Evolutionary conservation across 53 echinoderm and acorn worm genomes (phyloP).

Genomic region (Holothuria leucospilota): DNA sequence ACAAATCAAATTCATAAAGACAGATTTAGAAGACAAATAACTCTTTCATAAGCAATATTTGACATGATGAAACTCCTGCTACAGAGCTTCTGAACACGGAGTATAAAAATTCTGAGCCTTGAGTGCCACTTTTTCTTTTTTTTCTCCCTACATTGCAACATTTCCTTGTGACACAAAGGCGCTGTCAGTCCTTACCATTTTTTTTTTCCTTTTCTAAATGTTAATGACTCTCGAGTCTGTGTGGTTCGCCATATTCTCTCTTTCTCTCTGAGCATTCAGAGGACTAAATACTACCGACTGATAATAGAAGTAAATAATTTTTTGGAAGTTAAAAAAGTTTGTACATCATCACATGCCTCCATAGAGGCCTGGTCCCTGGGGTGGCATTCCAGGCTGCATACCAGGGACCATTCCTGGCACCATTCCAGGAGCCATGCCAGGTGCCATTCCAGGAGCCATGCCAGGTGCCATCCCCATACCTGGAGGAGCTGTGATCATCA

Average conservation of each 20-base stretch:
- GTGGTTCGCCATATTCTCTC: background rate
- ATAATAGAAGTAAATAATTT: slow-evolving; percentile 47
- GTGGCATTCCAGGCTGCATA: slow-evolving; percentile 77
- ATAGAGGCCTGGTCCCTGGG: slow-evolving; percentile 69
- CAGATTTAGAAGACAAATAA: no score
- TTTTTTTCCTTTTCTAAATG: background rate
- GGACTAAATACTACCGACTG: slow-evolving; percentile 35
- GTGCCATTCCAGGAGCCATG: slow-evolving; percentile 67
- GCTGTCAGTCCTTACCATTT: background rate
- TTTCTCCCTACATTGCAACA: no score
- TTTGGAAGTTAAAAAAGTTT: background rate
- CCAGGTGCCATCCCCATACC: slow-evolving; percentile 77
- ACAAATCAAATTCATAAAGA: no score
- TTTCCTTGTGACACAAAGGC: no score
- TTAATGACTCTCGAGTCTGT: background rate
- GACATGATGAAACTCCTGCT: no score
- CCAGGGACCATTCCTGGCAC: slow-evolving; percentile 59
- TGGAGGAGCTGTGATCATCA: slow-evolving; percentile 94
- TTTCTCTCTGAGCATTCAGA: slow-evolving; percentile 3
- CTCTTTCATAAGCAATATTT: no score
- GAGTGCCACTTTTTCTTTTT: no score
- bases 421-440: slow-evolving; percentile 65
- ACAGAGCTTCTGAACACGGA: no score
- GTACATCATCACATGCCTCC: slow-evolving; percentile 71
- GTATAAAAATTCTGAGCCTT: no score